Percentiles rank a stretch among this genome's conserved stretches.
Conservation (phyloP, 2,888 invertebrate genomes). For the Hydroisotoma schaefferi region DNA sequence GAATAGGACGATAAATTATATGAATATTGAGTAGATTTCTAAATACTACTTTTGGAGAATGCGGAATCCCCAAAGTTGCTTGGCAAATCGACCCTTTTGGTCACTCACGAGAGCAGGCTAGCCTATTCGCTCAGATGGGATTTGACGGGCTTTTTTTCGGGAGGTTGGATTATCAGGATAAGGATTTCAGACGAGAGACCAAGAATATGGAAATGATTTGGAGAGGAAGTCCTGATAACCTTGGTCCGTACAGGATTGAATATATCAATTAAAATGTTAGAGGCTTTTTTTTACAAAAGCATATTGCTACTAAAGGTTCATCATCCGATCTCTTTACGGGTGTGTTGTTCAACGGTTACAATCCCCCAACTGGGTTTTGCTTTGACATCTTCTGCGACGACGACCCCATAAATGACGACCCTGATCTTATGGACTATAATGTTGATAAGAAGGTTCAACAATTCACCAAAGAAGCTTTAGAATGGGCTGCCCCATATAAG, state of each 20-base stretch:
- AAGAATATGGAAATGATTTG: slow-evolving; percentile 79
- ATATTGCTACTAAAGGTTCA: slow-evolving; percentile 49
- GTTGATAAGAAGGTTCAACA: slow-evolving; percentile 51
- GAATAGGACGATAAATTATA: neutral
- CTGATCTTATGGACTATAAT: slow-evolving; percentile 68
- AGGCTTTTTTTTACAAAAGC: neutral
- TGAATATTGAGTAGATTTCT: slow-evolving; percentile 25
- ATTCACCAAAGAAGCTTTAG: slow-evolving; percentile 52
- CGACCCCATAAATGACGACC: slow-evolving; percentile 82
- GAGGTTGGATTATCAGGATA: slow-evolving; percentile 82
- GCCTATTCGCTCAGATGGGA: slow-evolving; percentile 74
- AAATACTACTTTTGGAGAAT: slow-evolving; percentile 52
- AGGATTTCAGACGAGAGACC: slow-evolving; percentile 58
- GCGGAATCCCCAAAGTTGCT: slow-evolving; percentile 54
- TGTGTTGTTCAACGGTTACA: slow-evolving; percentile 74
- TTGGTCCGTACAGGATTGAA: slow-evolving; percentile 57
- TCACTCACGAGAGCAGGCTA: slow-evolving; percentile 63
- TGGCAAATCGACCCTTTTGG: slow-evolving; percentile 64
- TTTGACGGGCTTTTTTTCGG: slow-evolving; percentile 85
- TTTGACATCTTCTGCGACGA: slow-evolving; percentile 83
- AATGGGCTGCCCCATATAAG: slow-evolving; percentile 51
- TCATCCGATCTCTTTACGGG: slow-evolving; percentile 76
- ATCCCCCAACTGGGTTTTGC: slow-evolving; percentile 85
- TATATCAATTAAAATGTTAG: neutral
- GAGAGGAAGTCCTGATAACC: slow-evolving; percentile 62